A percentile compares a stretch with the other conserved stretches of the same genome.
These are phyloP conservation scores for Lampris incognitus DNA, from an alignment of 2,113 vertebrate genomes.

Conservation along the genomic window DNA sequence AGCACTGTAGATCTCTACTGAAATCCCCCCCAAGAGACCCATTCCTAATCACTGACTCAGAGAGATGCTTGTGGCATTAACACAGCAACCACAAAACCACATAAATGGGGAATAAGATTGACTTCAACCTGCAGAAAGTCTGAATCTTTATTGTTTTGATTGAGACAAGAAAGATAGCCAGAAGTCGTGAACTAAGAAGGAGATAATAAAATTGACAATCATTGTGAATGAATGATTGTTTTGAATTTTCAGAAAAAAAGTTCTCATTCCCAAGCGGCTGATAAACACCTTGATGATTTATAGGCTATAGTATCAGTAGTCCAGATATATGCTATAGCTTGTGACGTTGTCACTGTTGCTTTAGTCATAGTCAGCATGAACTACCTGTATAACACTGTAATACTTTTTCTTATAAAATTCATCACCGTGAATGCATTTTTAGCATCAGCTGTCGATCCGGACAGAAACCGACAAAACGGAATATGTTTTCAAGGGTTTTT, in stretches of 20 bases:
- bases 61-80: constrained; percentile 60
- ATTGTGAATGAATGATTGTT: not conserved
- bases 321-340: constrained; percentile 5
- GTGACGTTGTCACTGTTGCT: not conserved
- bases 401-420: too few relatives aligned
- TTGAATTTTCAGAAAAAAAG: not conserved
- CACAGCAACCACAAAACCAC: constrained; percentile 34
- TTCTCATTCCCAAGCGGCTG: constrained; percentile 8
- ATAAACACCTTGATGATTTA: not conserved
- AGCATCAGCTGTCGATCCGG: constrained; percentile 11
- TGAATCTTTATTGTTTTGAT: constrained; percentile 30
- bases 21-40: constrained; percentile 42
- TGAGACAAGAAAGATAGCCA: constrained; percentile 53
- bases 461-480: constrained; percentile 31
- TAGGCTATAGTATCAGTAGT: not conserved
- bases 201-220: constrained; percentile 29
- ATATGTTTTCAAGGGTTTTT: constrained; percentile 33
- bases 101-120: constrained; percentile 41
- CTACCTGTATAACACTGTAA: not conserved
- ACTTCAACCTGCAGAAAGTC: constrained; percentile 45
- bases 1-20: constrained; percentile 8
- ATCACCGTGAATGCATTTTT: constrained; percentile 15
- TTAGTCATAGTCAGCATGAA: not conserved
- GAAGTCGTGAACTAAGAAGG: constrained; percentile 29
- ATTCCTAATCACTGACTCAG: constrained; percentile 65